Conservation (phyloP, 2,888 invertebrate genomes). For the Chalcosyrphus nemorum region DNA sequence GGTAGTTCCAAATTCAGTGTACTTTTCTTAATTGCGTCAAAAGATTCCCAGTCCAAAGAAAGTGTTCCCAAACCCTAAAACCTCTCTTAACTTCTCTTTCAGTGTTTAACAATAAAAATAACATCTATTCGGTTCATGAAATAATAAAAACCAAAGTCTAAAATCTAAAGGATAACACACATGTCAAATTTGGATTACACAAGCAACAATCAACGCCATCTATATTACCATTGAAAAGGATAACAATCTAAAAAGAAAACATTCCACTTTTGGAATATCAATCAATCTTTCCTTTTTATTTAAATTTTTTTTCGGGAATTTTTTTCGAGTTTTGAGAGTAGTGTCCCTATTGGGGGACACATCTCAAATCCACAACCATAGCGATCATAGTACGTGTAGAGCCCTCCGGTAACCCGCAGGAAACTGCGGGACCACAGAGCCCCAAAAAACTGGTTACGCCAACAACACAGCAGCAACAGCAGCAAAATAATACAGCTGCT, state of each 20-base stretch:
- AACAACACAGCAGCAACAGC: slow-evolving; percentile 66
- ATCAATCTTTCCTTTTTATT: slow-evolving; percentile 21
- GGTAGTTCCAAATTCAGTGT: background rate
- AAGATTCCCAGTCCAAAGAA: background rate
- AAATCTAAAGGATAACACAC: slow-evolving; percentile 28
- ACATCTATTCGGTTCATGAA: background rate
- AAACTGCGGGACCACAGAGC: slow-evolving; percentile 76
- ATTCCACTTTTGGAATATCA: slow-evolving; percentile 9
- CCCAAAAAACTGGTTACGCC: slow-evolving; percentile 74
- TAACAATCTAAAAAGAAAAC: slow-evolving; percentile 22
- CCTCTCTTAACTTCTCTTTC: background rate
- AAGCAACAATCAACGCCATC: slow-evolving; percentile 4
- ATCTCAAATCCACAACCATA: slow-evolving; percentile 74
- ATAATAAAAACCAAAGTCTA: background rate
- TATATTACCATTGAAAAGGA: slow-evolving; percentile 14
- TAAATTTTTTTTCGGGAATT: slow-evolving; percentile 4
- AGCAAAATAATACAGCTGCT: slow-evolving; percentile 66
- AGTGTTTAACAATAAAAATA: slow-evolving; percentile 27
- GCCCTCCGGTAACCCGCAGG: slow-evolving; percentile 77
- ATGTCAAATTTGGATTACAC: slow-evolving; percentile 52
- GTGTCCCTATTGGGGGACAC: slow-evolving; percentile 73
- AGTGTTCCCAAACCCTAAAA: background rate
- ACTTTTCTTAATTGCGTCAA: slow-evolving; percentile 44
- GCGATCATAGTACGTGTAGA: slow-evolving; percentile 78
- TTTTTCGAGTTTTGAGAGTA: slow-evolving; percentile 71